phyloP scores from a whole-genome alignment of 2,797 vertebrate species.

The Buceros bicornis region DNA sequence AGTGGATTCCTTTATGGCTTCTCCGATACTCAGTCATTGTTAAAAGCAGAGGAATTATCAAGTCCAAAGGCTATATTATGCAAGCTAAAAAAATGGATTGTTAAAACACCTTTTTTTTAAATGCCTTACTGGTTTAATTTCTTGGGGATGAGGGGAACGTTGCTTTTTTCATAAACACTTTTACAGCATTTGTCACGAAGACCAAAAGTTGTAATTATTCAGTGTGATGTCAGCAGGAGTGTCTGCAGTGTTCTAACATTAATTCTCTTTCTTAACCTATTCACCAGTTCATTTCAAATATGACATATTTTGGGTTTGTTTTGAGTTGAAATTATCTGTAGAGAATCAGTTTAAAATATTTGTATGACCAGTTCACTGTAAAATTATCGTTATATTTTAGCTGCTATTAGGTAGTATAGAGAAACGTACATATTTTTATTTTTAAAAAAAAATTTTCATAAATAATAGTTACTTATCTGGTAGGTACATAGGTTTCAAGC shows the following conservation, averaged over 20 bases:
- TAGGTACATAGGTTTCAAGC: background rate
- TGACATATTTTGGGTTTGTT: conserved; percentile 51
- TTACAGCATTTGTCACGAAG: conserved; percentile 53
- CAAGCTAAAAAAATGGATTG: conserved; percentile 87
- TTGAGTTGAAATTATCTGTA: conserved; percentile 67
- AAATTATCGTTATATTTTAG: conserved; percentile 77
- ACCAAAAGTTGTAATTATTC: conserved; percentile 59
- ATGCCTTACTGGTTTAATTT: conserved; percentile 22
- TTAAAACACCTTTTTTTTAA: conserved; percentile 44
- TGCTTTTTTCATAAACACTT: conserved; percentile 36
- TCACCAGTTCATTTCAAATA: conserved; percentile 44
- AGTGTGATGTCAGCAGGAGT: background rate
- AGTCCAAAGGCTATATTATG: conserved; percentile 97
- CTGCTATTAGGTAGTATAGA: conserved; percentile 70
- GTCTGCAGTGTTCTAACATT: conserved; percentile 26
- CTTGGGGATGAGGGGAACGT: background rate
- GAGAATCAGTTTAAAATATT: conserved; percentile 74
- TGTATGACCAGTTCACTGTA: conserved; percentile 81
- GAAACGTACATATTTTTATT: conserved; percentile 75
- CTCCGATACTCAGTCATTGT: conserved; percentile 98
- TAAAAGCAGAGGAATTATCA: conserved; percentile 98
- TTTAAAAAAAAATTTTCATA: conserved; percentile 40
- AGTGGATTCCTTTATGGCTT: conserved; percentile 95
- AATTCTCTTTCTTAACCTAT: conserved; percentile 59
- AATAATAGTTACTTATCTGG: conserved; percentile 40